These are phyloP conservation scores for Mionectes macconnelli DNA, from an alignment of 2,113 vertebrate species.

Conservation along the genomic window DNA sequence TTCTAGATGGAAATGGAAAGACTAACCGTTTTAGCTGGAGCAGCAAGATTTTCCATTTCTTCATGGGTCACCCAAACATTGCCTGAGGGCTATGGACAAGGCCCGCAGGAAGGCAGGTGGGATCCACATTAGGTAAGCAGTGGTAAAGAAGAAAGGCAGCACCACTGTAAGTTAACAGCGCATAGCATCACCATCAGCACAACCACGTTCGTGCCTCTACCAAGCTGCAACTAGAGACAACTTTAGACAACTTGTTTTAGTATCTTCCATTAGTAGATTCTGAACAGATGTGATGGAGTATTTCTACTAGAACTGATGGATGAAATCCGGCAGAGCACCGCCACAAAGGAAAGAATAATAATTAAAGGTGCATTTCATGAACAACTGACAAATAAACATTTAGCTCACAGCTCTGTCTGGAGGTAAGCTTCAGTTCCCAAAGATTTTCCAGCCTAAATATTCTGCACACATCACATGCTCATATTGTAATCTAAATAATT, in stretches of 20 bases:
- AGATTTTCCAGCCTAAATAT: conserved; percentile 23
- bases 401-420: background rate
- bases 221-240: conserved; percentile 66
- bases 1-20: background rate
- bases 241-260: conserved; percentile 19
- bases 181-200: conserved; percentile 86
- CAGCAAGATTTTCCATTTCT: conserved; percentile 97
- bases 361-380: conserved; percentile 23
- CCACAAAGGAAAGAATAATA: conserved; percentile 1
- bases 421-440: background rate
- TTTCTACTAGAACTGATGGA: background rate
- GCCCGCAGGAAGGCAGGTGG: conserved; percentile 75
- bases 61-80: conserved; percentile 99
- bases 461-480: background rate
- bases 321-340: background rate
- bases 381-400: background rate
- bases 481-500: conserved; percentile 4
- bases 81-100: conserved; percentile 88
- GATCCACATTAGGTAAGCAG: conserved; percentile 89
- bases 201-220: conserved; percentile 69
- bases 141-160: conserved; percentile 98
- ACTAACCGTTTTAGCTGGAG: conserved; percentile 98
- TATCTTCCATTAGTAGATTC: background rate
- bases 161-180: conserved; percentile 94
- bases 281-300: background rate